phyloP scores from a whole-genome alignment of 2,888 invertebrate species.

The Elysia crispata region DNA sequence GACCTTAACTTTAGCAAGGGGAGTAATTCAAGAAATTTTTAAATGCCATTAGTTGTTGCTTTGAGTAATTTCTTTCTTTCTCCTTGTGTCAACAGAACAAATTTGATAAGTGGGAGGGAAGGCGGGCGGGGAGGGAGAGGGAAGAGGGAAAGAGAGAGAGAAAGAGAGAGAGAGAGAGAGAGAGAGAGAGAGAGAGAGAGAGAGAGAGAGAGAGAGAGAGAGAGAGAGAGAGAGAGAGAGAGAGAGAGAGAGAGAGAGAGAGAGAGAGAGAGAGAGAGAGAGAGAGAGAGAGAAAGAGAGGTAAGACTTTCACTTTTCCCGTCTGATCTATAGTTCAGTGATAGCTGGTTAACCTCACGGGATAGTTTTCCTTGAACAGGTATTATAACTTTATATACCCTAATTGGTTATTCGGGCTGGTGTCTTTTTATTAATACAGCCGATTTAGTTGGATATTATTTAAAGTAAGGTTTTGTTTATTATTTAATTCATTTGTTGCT shows the following conservation, averaged over 20 bases:
- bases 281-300: not conserved
- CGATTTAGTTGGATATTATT: too few species aligned
- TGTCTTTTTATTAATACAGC: too few species aligned
- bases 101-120: not conserved
- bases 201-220: not conserved
- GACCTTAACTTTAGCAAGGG: not conserved
- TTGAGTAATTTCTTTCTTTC: too few species aligned
- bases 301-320: not conserved
- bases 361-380: too few species aligned
- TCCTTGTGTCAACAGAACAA: too few species aligned
- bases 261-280: not conserved
- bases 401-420: too few species aligned
- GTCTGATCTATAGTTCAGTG: too few species aligned
- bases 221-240: not conserved
- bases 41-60: not conserved
- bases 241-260: not conserved
- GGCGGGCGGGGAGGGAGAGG: not conserved
- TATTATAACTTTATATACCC: too few species aligned
- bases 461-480: too few species aligned
- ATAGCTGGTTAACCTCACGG: too few species aligned
- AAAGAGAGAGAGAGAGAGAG: not conserved
- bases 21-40: slow-evolving; percentile 34
- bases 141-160: not conserved
- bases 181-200: not conserved
- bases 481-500: too few species aligned